Conservation (phyloP, 2,797 vertebrate genomes). For the Spheniscus humboldti region DNA sequence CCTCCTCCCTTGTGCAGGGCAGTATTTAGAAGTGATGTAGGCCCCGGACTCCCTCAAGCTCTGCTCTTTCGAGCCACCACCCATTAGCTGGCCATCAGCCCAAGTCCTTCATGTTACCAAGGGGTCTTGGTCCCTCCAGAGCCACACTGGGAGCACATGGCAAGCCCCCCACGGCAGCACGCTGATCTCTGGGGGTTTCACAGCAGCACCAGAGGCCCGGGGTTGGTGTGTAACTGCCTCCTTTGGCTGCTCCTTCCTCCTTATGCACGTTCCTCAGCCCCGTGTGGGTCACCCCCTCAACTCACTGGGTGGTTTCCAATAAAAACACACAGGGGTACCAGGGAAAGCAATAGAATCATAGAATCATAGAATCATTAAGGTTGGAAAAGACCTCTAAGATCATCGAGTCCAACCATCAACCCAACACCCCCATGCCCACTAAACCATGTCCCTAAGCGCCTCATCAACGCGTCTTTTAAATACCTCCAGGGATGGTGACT, state of each 20-base stretch:
- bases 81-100: not conserved
- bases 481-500: too few relatives aligned
- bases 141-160: not conserved
- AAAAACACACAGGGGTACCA: not conserved
- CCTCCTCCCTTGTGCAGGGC: not conserved
- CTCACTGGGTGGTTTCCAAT: not conserved
- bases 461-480: too few relatives aligned
- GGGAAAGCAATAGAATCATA: not conserved
- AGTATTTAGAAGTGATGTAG: not conserved
- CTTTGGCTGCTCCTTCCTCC: not conserved
- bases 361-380: too few relatives aligned
- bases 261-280: not conserved
- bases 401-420: too few relatives aligned
- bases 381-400: too few relatives aligned
- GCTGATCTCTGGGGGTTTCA: not conserved
- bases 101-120: not conserved
- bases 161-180: not conserved
- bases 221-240: not conserved
- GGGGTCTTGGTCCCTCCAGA: not conserved
- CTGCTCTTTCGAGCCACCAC: not conserved
- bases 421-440: too few relatives aligned
- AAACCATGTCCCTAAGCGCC: too few relatives aligned
- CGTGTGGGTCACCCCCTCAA: fast-evolving
- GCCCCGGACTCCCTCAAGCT: not conserved
- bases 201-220: not conserved